phyloP scores from a whole-genome alignment of 2,888 invertebrate species.

The Megalurothrips usitatus region DNA sequence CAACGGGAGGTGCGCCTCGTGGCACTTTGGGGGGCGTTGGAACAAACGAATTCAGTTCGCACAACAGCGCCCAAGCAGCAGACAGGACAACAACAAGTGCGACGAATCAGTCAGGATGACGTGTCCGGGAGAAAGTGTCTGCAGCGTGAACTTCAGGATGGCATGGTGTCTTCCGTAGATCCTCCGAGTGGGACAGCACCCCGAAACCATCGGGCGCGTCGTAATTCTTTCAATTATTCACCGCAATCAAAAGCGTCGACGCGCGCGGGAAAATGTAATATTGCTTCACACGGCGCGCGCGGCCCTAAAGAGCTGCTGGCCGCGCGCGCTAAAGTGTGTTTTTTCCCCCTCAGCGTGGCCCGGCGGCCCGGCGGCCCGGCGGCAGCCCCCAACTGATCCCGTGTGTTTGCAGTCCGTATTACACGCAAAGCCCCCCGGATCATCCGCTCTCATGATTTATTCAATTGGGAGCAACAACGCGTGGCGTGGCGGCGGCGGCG shows the following conservation, averaged over 20 bases:
- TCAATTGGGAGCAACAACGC: conserved; percentile 12
- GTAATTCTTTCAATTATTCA: conserved; percentile 2
- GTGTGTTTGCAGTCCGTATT: conserved; percentile 22
- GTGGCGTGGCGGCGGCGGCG: not conserved
- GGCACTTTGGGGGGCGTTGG: too few relatives aligned
- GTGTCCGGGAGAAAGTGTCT: too few relatives aligned
- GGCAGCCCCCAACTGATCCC: not conserved
- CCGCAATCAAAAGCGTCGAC: not conserved
- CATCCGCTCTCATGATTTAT: conserved; percentile 20
- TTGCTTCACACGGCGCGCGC: not conserved
- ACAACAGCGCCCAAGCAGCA: too few relatives aligned
- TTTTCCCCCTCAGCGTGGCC: not conserved
- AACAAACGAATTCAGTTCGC: too few relatives aligned
- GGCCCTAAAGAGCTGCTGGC: not conserved
- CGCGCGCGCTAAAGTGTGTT: not conserved
- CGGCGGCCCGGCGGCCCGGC: not conserved
- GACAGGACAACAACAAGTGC: too few relatives aligned
- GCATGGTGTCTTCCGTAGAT: too few relatives aligned
- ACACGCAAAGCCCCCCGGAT: conserved; percentile 16
- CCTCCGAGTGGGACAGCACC: too few relatives aligned
- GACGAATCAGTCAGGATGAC: too few relatives aligned
- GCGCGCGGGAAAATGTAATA: not conserved
- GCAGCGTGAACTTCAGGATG: too few relatives aligned
- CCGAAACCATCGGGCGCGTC: too few relatives aligned
- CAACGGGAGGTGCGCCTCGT: too few relatives aligned